phyloP scores from a whole-genome alignment of 2,113 vertebrate genomes.

The Colius striatus region DNA sequence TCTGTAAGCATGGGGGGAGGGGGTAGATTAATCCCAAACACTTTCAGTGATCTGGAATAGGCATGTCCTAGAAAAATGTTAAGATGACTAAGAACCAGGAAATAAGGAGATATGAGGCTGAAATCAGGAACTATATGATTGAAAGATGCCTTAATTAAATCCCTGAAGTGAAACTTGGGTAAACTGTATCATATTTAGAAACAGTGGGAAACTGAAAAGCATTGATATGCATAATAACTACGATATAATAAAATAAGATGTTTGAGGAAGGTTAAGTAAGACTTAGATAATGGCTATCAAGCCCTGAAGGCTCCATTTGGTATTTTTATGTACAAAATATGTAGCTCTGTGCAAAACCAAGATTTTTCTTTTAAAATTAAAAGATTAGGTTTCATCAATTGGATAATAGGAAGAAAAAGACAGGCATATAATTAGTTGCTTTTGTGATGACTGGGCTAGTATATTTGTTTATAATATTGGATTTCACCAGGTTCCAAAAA shows the following conservation, averaged over 20 bases:
- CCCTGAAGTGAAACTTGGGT: not conserved
- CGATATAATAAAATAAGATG: not conserved
- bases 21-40: not conserved
- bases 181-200: not conserved
- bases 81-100: not conserved
- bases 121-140: not conserved
- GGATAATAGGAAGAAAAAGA: not conserved
- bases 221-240: not conserved
- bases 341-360: not conserved
- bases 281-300: not conserved
- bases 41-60: too few relatives aligned
- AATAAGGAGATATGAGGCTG: not conserved
- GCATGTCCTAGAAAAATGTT: not conserved
- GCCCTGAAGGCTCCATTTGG: not conserved
- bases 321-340: not conserved
- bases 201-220: not conserved
- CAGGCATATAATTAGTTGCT: not conserved
- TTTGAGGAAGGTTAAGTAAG: not conserved
- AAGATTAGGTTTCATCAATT: not conserved
- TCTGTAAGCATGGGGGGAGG: not conserved
- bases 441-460: not conserved
- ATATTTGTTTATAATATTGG: not conserved
- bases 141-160: not conserved
- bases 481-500: not conserved
- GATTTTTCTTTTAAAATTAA: not conserved